Evolutionary conservation across 2,888 invertebrate species (phyloP), one percentile per base, ranked within the genome.

Genomic region (Stenodera caucasica): DNA sequence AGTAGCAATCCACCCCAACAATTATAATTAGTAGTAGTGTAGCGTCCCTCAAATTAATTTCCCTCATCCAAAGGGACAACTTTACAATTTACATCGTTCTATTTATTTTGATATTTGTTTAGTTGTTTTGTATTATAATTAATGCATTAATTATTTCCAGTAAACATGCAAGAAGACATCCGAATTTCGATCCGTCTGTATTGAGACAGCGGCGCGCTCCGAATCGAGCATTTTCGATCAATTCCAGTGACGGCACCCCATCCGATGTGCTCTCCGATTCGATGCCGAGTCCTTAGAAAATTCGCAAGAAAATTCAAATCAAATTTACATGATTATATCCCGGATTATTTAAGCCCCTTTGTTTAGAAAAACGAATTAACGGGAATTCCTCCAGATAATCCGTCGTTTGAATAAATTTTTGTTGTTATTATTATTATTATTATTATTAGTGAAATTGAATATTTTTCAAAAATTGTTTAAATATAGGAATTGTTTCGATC

Each of bases 131-230:
- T 29, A 35, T 55, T 55, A 30, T 57, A 54, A 26, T 58, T 58
- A 64, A 65, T 60, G 53, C 64, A 63, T 64, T 63, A 65, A 68
- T 68, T 67, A 66, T 61, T 68, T 69, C 52, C 60, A 86, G 85
- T 74, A 87, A 87, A 79, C 87, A 87, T 72, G 86, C 86, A 6
- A 77, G 84, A 55, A 80, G 87, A 61, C 87, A 87, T 74, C 86
- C 86, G 21, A 83, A 86, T 71, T 87, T 86, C 75, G 84, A 85
- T 71, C 84, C 86, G 11, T 82, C 83, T 23, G 82, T 85, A 65
- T 76, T 85, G 57, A 74, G 84, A 59, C 84, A 84, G 70, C 77
- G 84, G 29, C 73, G 84, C 53, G 81, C 83, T 49, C 82, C 83
- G 15, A 81, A 82, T 72, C 76, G 82, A 71, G 81, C 83, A 32